Percentiles rank a stretch among this genome's conserved stretches.
Conservation (phyloP, 2,797 vertebrate species). For the Ptychadena robeensis region DNA sequence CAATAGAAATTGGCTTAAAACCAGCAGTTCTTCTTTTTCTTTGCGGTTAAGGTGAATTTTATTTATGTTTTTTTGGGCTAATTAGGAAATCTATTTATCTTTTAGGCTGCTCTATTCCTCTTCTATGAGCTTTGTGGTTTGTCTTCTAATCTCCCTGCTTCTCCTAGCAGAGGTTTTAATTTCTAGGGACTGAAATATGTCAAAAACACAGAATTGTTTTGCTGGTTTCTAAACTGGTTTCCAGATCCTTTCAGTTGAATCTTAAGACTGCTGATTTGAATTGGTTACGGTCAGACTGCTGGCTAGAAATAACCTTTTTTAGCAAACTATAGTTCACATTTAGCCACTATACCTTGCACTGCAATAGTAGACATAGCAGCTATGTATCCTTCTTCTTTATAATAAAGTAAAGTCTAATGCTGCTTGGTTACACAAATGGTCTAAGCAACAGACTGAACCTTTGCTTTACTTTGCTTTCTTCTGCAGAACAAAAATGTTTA, state of each 20-base stretch:
- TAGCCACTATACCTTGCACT: conserved; percentile 3
- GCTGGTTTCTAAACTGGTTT: neutral
- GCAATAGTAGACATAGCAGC: neutral
- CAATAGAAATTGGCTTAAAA: conserved; percentile 74
- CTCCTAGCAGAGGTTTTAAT: conserved; percentile 39
- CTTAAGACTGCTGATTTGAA: neutral
- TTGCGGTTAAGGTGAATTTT: conserved; percentile 65
- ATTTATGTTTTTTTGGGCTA: conserved; percentile 67
- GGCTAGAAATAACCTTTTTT: neutral
- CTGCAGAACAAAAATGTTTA: conserved; percentile 20
- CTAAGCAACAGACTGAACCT: conserved; percentile 1
- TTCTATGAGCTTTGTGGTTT: neutral
- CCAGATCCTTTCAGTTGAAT: neutral
- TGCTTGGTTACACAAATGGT: neutral
- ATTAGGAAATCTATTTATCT: conserved; percentile 63
- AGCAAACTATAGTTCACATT: neutral
- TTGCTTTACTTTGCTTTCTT: conserved; percentile 30
- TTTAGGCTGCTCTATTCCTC: conserved; percentile 1
- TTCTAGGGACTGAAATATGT: conserved; percentile 3
- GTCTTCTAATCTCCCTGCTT: neutral
- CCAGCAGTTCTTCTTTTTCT: conserved; percentile 66
- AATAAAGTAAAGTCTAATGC: neutral
- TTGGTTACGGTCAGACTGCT: neutral
- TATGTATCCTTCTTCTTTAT: conserved; percentile 11
- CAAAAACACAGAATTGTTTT: conserved; percentile 11